These are phyloP conservation scores for Drosophila fuyamai DNA, from an alignment of 1,140 invertebrate species.

Conservation along the genomic window DNA sequence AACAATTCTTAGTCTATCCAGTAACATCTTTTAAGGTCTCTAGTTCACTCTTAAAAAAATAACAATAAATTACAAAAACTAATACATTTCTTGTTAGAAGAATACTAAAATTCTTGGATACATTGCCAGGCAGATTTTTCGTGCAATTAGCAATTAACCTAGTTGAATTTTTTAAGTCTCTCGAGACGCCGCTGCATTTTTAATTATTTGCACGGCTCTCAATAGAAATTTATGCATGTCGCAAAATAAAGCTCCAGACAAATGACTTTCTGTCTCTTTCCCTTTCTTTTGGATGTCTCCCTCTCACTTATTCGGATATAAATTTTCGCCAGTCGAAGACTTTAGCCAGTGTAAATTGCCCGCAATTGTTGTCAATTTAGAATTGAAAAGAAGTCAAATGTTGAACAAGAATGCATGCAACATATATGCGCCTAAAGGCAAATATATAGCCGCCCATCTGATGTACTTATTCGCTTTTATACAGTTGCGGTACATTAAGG, in stretches of 20 bases:
- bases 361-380: conserved; percentile 80
- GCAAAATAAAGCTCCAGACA: conserved; percentile 15
- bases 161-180: conserved; percentile 19
- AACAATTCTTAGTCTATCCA: not conserved
- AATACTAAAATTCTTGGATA: too few species aligned
- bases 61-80: too few species aligned
- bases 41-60: too few species aligned
- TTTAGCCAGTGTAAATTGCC: conserved; percentile 59
- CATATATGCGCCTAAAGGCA: conserved; percentile 5
- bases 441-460: conserved; percentile 32
- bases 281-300: not conserved
- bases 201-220: conserved; percentile 58
- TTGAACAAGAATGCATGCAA: conserved; percentile 54
- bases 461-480: conserved; percentile 2
- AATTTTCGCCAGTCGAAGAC: conserved; percentile 29
- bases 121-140: conserved; percentile 7
- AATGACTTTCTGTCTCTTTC: conserved; percentile 1
- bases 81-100: not conserved
- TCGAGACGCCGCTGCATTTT: conserved; percentile 40
- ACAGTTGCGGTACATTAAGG: not conserved
- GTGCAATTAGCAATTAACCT: conserved; percentile 43
- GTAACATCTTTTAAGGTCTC: not conserved
- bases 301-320: conserved; percentile 22
- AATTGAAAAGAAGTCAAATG: conserved; percentile 83
- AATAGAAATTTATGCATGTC: conserved; percentile 63